phyloP scores from a whole-genome alignment of 2,888 invertebrate species.

The Congeria kusceri region DNA sequence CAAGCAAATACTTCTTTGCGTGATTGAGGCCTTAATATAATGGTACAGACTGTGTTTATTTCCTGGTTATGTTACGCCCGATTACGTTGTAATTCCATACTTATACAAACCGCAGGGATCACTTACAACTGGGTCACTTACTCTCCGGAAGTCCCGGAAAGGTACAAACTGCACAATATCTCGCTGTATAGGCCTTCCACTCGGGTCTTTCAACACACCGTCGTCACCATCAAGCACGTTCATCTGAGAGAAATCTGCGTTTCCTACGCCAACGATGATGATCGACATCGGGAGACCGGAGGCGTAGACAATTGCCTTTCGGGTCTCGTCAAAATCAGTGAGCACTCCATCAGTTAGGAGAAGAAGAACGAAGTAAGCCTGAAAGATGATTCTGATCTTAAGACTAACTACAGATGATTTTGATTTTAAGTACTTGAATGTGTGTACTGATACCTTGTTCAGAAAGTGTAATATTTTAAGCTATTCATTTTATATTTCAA shows the following conservation, averaged over 20 bases:
- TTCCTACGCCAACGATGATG: slow-evolving; percentile 84
- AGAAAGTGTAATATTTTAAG: no score
- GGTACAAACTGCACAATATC: slow-evolving; percentile 85
- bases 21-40: no score
- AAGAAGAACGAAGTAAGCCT: slow-evolving; percentile 84
- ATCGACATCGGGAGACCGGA: slow-evolving; percentile 84
- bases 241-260: slow-evolving; percentile 84
- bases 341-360: slow-evolving; percentile 84
- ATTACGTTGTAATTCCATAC: neutral
- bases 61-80: no score
- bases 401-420: no score
- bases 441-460: no score
- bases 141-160: slow-evolving; percentile 81
- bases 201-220: slow-evolving; percentile 79
- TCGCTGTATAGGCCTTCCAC: slow-evolving; percentile 77
- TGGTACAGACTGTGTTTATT: no score
- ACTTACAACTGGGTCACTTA: slow-evolving; percentile 70
- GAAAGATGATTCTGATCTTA: no score
- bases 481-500: no score
- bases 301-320: slow-evolving; percentile 82
- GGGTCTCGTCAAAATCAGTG: slow-evolving; percentile 82
- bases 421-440: no score
- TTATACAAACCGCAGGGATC: neutral
- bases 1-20: no score
- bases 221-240: slow-evolving; percentile 83